A percentile compares a stretch with the other conserved stretches of the same genome.
phyloP scores from a whole-genome alignment of 2,797 vertebrate genomes.

The Ispidina lecontei region DNA sequence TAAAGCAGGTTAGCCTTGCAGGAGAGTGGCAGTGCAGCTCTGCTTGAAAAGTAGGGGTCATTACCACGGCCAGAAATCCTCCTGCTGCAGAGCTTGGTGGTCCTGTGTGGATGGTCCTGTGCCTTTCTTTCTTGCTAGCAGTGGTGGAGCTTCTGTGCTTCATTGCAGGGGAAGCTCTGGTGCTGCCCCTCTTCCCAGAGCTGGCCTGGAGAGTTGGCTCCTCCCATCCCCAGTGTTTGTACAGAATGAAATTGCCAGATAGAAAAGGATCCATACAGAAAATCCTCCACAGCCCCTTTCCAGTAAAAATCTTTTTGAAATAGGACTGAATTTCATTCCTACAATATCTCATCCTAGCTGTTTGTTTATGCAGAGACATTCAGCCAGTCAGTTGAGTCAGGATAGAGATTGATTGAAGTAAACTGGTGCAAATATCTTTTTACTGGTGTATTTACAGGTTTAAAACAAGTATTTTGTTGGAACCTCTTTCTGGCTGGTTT shows the following conservation, averaged over 20 bases:
- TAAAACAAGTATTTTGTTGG: background rate
- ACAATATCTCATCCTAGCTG: background rate
- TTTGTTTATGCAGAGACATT: background rate
- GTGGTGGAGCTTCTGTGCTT: background rate
- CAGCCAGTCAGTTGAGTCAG: background rate
- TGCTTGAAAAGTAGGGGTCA: background rate
- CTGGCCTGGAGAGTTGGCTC: background rate
- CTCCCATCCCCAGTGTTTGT: background rate
- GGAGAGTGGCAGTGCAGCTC: background rate
- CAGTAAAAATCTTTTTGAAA: background rate
- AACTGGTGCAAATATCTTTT: background rate
- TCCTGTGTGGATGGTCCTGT: background rate
- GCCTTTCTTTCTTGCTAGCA: background rate
- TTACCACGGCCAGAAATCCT: background rate
- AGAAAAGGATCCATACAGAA: background rate
- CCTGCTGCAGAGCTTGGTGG: background rate
- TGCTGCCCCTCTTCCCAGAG: background rate
- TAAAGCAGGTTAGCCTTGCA: background rate
- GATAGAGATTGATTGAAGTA: background rate
- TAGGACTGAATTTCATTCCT: background rate
- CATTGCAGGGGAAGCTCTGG: background rate
- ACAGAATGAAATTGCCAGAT: background rate
- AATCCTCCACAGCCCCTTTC: background rate
- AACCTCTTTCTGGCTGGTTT: background rate
- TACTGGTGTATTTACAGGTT: background rate